Base-by-base conservation (phyloP, 2,888 invertebrate species). In the Polydrusus tereticollis region DNA sequence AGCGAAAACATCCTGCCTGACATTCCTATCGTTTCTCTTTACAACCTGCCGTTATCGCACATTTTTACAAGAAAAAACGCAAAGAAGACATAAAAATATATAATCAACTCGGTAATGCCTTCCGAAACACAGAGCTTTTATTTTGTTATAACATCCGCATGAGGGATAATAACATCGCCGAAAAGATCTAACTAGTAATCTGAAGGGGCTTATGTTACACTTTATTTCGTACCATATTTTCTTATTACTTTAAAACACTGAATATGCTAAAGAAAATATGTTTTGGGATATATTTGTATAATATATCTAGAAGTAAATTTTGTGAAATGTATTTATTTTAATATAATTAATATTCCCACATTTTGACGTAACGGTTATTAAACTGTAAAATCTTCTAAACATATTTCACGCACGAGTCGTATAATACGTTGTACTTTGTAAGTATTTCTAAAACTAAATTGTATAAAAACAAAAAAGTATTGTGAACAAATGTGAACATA, bases 61-160 rank as follows among this genome's bases (percentile, higher is more conserved):
- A 20, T 47, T 45, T 47, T 47, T 20, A 47, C 47, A 47, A 47
- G 47, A 23, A 23, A 47, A 47, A 23, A 58, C 43, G 23, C 38
- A 60, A 60, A 41, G 43, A 60, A 36, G 45, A 60, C 45, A 36
- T 38, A 57, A 60, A 57, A 57, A 63, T 47, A 63, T 63, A 47
- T 63, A 63, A 63, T 63, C 63, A 63, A 63, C 50, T 63, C 36
- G 20, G 43, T 63, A 63, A 63, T 63, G 47, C 50, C 23, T 63
- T 23, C 29, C 50, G 63, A 50, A 63, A 63, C 21, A 45, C 43
- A 43, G 45, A 16, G 63, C 63, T 43, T 63, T 63, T 63, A 63
- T 63, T 63, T 63, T 63, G 63, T 63, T 63, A 63, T 63, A 63
- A 63, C 63, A 45, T 47, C 50, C 21, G 47, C 63, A 63, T 63